These are phyloP conservation scores for Cryptocephalus primarius DNA, from an alignment of 2,888 invertebrate species.

Conservation along the genomic window DNA sequence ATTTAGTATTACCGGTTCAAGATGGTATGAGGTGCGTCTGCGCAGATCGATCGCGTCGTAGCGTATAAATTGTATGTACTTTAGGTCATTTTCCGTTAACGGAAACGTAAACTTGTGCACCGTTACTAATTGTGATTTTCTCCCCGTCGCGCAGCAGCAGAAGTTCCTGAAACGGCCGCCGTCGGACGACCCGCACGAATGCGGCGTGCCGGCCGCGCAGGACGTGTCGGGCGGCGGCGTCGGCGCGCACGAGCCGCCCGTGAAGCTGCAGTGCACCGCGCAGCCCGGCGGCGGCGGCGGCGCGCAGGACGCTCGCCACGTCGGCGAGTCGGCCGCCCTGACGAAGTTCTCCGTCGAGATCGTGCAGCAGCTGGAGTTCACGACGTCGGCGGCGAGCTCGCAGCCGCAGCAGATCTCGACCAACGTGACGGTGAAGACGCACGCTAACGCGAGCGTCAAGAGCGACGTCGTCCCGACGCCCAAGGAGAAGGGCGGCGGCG, in stretches of 20 bases:
- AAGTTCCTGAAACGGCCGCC: conserved; percentile 64
- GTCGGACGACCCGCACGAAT: conserved; percentile 46
- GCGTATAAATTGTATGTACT: no score
- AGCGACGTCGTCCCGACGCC: conserved; percentile 47
- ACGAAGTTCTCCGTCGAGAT: conserved; percentile 87
- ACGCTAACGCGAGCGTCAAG: conserved; percentile 57
- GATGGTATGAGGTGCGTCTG: no score
- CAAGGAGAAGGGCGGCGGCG: conserved; percentile 40
- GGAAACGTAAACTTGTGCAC: no score
- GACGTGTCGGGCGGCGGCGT: conserved; percentile 41
- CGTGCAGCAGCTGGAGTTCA: conserved; percentile 83
- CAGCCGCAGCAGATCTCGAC: conserved; percentile 86
- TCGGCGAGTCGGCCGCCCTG: conserved; percentile 35
- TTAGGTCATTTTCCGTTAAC: no score
- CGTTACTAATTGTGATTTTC: no score
- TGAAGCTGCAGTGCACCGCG: conserved; percentile 58
- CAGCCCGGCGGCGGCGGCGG: conserved; percentile 20
- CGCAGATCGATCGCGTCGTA: no score
- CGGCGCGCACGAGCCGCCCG: conserved; percentile 59
- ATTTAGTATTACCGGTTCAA: no score
- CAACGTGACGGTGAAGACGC: conserved; percentile 80
- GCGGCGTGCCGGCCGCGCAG: conserved; percentile 43
- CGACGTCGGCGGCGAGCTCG: conserved; percentile 75
- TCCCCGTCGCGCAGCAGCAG: conserved; percentile 54
- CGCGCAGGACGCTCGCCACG: conserved; percentile 26